Percentiles rank a stretch among this genome's conserved stretches.
Conservation (phyloP, 1,140 invertebrate species). For the Atta texana region DNA sequence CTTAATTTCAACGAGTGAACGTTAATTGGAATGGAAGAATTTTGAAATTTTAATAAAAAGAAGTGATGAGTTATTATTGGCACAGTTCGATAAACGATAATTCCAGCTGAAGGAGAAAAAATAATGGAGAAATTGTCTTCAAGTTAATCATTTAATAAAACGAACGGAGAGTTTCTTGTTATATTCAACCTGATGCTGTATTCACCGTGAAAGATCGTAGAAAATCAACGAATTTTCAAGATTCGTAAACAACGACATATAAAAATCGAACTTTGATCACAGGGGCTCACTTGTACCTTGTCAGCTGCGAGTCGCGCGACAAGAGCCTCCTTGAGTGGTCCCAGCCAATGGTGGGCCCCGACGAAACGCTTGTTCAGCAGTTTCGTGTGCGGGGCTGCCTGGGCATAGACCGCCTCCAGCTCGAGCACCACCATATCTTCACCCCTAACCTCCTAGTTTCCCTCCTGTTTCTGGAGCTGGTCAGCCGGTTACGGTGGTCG, state of each 20-base stretch:
- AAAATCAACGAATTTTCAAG: background rate
- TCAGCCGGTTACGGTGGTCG: slow-evolving; percentile 65
- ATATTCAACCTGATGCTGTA: background rate
- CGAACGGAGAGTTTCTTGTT: background rate
- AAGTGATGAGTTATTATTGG: background rate
- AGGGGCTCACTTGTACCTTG: slow-evolving; percentile 80
- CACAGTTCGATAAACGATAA: background rate
- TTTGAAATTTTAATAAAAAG: background rate
- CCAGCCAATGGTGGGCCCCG: slow-evolving; percentile 94
- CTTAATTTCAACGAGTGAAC: background rate
- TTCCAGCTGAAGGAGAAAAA: background rate
- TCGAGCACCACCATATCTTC: slow-evolving; percentile 91
- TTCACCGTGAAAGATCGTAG: background rate
- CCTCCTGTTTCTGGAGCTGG: slow-evolving; percentile 45
- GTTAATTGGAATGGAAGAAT: background rate
- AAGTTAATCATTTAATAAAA: background rate
- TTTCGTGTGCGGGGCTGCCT: slow-evolving; percentile 93
- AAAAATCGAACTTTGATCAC: slow-evolving; percentile 1
- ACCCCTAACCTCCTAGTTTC: slow-evolving; percentile 31
- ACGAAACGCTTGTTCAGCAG: slow-evolving; percentile 95
- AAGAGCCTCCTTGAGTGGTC: slow-evolving; percentile 89
- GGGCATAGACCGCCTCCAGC: slow-evolving; percentile 91
- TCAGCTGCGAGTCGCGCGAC: slow-evolving; percentile 84
- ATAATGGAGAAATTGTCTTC: background rate
- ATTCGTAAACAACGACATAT: background rate